Base-by-base conservation (phyloP, 2,113 vertebrate species). In the Lepus europaeus region DNA sequence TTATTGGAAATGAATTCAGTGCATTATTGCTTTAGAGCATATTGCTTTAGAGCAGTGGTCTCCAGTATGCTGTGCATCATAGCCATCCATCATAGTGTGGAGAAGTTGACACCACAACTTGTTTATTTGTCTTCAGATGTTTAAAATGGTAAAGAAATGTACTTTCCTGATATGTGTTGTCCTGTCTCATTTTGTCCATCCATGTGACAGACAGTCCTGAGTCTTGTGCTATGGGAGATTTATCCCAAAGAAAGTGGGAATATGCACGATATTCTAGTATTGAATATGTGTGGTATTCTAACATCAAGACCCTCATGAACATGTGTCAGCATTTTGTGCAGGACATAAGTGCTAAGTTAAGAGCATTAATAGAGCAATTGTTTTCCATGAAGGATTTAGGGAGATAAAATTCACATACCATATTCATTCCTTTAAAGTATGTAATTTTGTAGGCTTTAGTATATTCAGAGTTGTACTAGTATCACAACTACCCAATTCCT, bases 361-460 rank as follows among this genome's bases (percentile, higher is more conserved):
- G 39, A 74, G 51, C 36, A 72, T 56, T 70, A 82, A 78, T n/a
- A 87, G 8, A 82, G n/a, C 19, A 61, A 51, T 66, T 89, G 6
- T 74, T 87, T 93, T n/a, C 17, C 17, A 20, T 74, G 1, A 33
- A 13, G 80, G 25, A 25, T 84, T 83, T 82, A 79, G 53, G 87
- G 23, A 87, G 6, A 59, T 87, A 78, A 39, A 94, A 76, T 83
- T 83, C 51, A 92, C 19, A n/a, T 91, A 74, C 13, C 56, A 84
- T 53, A 88, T 93, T 69, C 12, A 83, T 82, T n/a, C 19, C 64
- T 72, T 87, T 36, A 84, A 87, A 68, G 23, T 80, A 45, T 29
- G 14, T 11, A 20, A 31, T 36, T 93, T 56, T 73, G 27, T 88
- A 49, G 19, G 25, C 51, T 77, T 68, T 76, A 17, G 20, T 88